phyloP scores from a whole-genome alignment of 2,797 vertebrate genomes.

The Falco columbarius region DNA sequence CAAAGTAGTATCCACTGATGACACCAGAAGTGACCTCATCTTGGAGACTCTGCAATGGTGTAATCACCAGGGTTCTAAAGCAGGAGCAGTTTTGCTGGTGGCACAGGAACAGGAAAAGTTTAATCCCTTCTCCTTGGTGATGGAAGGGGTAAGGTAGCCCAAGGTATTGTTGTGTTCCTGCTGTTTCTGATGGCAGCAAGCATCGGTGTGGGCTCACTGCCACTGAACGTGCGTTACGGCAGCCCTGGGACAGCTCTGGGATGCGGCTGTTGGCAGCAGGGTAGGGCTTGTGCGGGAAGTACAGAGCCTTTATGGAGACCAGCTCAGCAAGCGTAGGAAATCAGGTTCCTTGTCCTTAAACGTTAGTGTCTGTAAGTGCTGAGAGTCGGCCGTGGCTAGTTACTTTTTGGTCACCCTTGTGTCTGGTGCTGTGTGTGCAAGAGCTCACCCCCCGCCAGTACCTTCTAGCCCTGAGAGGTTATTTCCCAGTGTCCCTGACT shows the following conservation, averaged over 20 bases:
- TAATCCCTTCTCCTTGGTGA: neutral
- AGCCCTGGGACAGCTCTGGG: neutral
- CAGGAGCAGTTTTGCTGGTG: neutral
- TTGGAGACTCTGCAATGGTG: neutral
- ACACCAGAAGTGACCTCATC: neutral
- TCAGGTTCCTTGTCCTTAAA: neutral
- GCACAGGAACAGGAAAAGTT: neutral
- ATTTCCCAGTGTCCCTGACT: neutral
- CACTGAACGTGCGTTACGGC: neutral
- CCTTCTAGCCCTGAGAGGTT: neutral
- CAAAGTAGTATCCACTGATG: neutral
- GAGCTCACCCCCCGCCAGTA: accelerated
- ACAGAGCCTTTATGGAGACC: neutral
- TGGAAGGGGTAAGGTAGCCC: neutral
- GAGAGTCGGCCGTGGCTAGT: neutral
- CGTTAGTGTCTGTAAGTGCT: no score
- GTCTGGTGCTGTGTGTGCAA: neutral
- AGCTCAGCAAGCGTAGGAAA: neutral
- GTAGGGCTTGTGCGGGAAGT: neutral
- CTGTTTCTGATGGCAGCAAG: neutral
- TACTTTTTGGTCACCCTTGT: neutral
- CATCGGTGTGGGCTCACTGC: neutral
- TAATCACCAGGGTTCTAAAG: accelerated
- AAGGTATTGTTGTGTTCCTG: neutral
- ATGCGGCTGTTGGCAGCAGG: neutral